Conservation (phyloP, 2,797 vertebrate species). For the Semotilus atromaculatus region DNA sequence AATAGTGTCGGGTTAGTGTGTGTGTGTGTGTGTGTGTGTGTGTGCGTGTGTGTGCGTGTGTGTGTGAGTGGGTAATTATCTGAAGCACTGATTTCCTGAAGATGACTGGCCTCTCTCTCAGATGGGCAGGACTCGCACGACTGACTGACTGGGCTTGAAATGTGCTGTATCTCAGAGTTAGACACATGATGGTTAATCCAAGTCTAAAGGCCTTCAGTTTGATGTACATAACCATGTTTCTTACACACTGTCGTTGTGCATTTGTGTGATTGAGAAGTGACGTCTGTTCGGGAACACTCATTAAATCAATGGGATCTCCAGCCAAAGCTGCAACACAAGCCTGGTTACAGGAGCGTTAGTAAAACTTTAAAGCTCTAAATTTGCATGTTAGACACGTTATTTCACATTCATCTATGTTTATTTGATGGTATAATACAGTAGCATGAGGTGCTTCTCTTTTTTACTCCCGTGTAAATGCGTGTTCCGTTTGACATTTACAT, state of each 20-base stretch:
- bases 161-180: background rate
- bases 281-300: no score
- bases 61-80: no score
- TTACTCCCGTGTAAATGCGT: background rate
- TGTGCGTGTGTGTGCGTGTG: no score
- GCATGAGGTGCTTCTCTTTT: background rate
- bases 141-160: background rate
- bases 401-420: background rate
- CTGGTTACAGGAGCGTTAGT: no score
- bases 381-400: background rate
- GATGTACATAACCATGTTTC: constrained; percentile 1
- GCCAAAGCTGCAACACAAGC: background rate
- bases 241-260: background rate
- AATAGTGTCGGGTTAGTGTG: background rate
- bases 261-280: background rate
- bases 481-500: background rate
- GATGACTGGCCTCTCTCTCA: background rate
- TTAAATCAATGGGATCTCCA: no score
- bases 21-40: no score
- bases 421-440: background rate
- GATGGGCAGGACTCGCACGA: background rate
- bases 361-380: background rate
- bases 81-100: background rate
- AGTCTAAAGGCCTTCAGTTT: background rate
- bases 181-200: background rate